These are phyloP conservation scores for Arvicanthis niloticus DNA, from an alignment of 2,113 vertebrate genomes.

Conservation along the genomic window DNA sequence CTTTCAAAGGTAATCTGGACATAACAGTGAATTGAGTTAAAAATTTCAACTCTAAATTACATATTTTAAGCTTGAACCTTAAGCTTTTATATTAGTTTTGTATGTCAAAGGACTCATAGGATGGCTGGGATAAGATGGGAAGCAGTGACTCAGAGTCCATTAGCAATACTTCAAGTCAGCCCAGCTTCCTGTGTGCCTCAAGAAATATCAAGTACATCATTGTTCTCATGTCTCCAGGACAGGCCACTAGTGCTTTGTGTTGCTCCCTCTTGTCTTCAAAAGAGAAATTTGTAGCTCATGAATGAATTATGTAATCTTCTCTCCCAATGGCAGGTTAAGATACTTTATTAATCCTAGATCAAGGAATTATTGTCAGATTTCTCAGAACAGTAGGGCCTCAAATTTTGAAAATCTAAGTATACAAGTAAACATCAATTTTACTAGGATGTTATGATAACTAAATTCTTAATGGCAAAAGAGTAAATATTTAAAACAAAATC, in stretches of 20 bases:
- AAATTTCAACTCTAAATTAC: background rate
- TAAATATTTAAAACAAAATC: slow-evolving; percentile 34
- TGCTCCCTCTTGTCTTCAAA: background rate
- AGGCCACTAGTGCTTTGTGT: background rate
- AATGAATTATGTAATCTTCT: background rate
- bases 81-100: background rate
- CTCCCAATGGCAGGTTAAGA: background rate
- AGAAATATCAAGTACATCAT: background rate
- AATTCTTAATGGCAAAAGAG: background rate
- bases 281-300: background rate
- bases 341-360: background rate
- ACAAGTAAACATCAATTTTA: background rate
- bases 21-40: background rate
- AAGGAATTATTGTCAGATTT: slow-evolving; percentile 17
- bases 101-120: background rate
- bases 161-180: background rate
- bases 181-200: background rate
- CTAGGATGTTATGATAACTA: background rate
- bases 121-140: background rate
- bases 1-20: background rate
- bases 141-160: background rate
- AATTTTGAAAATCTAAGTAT: background rate
- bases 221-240: background rate
- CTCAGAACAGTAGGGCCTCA: background rate
- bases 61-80: slow-evolving; percentile 29